Evolutionary conservation across 2,113 vertebrate species (phyloP), one percentile per base, ranked within the genome.

Genomic region (Lepisosteus oculatus): DNA sequence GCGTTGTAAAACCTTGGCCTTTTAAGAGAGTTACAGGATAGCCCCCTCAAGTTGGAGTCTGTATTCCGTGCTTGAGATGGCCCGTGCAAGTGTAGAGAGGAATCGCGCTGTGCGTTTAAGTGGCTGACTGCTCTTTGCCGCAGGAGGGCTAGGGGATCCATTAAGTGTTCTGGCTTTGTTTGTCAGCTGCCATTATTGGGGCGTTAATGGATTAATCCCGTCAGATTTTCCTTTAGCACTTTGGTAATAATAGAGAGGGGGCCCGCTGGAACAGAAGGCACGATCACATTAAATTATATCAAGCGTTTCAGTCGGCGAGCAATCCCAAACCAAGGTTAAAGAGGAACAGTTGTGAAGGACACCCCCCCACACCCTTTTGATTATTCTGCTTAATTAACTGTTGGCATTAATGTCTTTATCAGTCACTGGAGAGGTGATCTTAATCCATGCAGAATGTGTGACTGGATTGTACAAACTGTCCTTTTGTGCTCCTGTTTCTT

Each of bases 351-450:
- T 81, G 78, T 61, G 67, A n/a, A 57, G 57, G 55, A 51, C 47
- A 6, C 8, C 47, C 8, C 47, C 4, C 47, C 4, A 85, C 76
- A 64, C 76, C 81, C 67, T 78, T 79, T 85, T 88, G 85, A 87
- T 84, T 84, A 85, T 83, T 85, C 80, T 77, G 77, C 73, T 86
- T 91, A 90, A 89, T 92, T 88, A 88, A 87, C 68, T 83, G 80
- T 75, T 72, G 70, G 29, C 68, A 70, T 44, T 73, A 78, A 81
- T 69, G 83, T 82, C 85, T 74, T 72, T 79, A 73, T 76, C 78
- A 78, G 74, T 76, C 65, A 15, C 67, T 12, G 75, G 47, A 9
- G 5, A 6, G 47, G 17, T 9, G 5, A 9, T 51, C 80, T 79
- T 69, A 71, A 75, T 79, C 71, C 65, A 62, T 75, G 64, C 15